Evolutionary conservation across 2,797 vertebrate species (phyloP).

Genomic region (Chaetodon trifasciatus): DNA sequence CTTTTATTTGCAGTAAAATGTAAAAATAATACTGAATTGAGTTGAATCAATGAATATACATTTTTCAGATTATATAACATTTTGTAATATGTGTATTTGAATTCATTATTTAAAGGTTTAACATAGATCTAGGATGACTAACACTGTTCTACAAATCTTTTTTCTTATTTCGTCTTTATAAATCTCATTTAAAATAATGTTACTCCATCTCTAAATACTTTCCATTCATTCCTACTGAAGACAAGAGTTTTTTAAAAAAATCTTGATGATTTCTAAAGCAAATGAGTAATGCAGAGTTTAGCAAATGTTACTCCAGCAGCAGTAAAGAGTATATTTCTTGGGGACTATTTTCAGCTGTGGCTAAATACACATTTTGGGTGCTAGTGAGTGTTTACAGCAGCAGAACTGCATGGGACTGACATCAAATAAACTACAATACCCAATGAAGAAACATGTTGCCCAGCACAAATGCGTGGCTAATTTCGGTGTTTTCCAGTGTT

Average conservation of each 20-base stretch:
- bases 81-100: neutral
- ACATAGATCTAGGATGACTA: neutral
- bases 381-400: neutral
- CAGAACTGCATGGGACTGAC: neutral
- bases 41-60: neutral
- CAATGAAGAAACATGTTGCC: neutral
- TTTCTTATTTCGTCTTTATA: neutral
- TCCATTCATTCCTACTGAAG: neutral
- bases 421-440: neutral
- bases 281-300: too few relatives aligned
- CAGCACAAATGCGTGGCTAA: neutral
- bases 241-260: neutral
- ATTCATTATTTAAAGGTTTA: neutral
- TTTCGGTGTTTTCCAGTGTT: accelerated
- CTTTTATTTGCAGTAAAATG: neutral
- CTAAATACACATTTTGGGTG: neutral
- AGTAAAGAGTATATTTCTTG: neutral
- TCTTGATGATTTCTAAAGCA: neutral
- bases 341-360: neutral
- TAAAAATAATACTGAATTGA: too few relatives aligned
- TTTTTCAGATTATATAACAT: neutral
- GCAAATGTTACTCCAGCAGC: too few relatives aligned
- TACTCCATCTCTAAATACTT: neutral
- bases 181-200: neutral
- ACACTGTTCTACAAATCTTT: neutral